A percentile compares a stretch with the other conserved stretches of the same genome.
Evolutionary conservation across 2,797 vertebrate genomes (phyloP).

Genomic region (Calcarius lapponicus): DNA sequence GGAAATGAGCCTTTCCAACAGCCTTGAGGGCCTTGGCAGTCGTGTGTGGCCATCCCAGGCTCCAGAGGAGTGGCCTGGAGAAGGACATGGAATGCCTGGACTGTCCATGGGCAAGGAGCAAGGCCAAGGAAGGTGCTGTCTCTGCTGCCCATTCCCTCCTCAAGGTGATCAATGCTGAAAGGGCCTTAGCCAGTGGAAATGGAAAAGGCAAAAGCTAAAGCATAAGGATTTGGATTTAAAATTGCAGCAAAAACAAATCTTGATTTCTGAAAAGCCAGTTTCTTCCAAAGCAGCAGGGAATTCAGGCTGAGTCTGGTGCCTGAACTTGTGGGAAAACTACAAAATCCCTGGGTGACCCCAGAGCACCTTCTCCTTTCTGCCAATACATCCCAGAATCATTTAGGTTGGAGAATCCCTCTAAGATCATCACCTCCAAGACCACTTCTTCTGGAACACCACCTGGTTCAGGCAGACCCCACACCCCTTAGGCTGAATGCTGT

Average conservation of each 20-base stretch:
- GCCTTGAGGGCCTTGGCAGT: neutral
- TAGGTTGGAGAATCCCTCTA: neutral
- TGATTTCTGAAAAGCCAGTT: neutral
- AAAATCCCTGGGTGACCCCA: neutral
- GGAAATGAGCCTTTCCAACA: neutral
- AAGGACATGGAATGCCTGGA: neutral
- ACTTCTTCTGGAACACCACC: neutral
- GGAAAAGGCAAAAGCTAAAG: neutral
- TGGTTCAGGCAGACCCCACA: neutral
- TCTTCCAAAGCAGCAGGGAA: neutral
- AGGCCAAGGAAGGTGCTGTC: neutral
- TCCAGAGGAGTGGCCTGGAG: neutral
- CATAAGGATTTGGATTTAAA: neutral
- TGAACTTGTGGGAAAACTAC: neutral
- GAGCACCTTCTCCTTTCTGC: neutral
- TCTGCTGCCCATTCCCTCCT: neutral
- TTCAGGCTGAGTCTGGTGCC: neutral
- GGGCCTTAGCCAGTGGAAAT: neutral
- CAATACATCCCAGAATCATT: neutral
- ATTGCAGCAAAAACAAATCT: fast-evolving
- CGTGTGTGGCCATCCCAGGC: fast-evolving
- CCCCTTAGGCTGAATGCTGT: neutral
- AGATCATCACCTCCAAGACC: neutral
- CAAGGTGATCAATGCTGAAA: neutral
- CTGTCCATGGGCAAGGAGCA: neutral